A percentile compares a stretch with the other conserved stretches of the same genome.
Conservation (phyloP, 2,888 invertebrate species). For the Idaea biselata region DNA sequence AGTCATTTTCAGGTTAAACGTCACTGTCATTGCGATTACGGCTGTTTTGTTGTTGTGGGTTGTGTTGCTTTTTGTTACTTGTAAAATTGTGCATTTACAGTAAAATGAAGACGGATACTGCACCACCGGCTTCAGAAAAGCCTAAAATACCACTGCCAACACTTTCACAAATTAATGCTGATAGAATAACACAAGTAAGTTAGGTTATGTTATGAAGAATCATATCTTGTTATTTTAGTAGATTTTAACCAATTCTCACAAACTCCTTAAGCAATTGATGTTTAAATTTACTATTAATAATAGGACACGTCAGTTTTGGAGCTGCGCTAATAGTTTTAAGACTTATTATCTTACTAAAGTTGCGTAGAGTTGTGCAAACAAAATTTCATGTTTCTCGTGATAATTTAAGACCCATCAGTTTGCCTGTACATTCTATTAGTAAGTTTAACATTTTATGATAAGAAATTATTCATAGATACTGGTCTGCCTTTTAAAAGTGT, state of each 20-base stretch:
- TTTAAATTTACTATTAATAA: not conserved
- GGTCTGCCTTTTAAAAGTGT: not conserved
- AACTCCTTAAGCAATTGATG: not conserved
- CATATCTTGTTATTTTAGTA: conserved; percentile 8
- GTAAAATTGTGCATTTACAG: conserved; percentile 8
- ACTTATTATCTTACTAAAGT: not conserved
- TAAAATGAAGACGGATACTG: conserved; percentile 61
- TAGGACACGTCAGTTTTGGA: not conserved
- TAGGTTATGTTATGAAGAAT: conserved; percentile 44
- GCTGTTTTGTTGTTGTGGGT: conserved; percentile 11
- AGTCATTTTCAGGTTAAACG: not conserved
- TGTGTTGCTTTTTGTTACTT: conserved; percentile 12
- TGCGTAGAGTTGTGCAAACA: not conserved
- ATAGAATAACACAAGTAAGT: conserved; percentile 92
- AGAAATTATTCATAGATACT: not conserved
- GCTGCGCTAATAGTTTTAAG: not conserved
- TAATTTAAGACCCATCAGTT: not conserved
- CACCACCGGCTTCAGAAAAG: conserved; percentile 52
- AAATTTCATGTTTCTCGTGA: not conserved
- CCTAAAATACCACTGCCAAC: conserved; percentile 86
- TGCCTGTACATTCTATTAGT: not conserved
- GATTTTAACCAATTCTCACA: not conserved
- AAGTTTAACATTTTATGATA: not conserved
- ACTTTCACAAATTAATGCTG: conserved; percentile 94
- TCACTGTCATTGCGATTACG: not conserved